phyloP scores from a whole-genome alignment of 1,140 invertebrate genomes.

The Leptopilina clavipes region DNA sequence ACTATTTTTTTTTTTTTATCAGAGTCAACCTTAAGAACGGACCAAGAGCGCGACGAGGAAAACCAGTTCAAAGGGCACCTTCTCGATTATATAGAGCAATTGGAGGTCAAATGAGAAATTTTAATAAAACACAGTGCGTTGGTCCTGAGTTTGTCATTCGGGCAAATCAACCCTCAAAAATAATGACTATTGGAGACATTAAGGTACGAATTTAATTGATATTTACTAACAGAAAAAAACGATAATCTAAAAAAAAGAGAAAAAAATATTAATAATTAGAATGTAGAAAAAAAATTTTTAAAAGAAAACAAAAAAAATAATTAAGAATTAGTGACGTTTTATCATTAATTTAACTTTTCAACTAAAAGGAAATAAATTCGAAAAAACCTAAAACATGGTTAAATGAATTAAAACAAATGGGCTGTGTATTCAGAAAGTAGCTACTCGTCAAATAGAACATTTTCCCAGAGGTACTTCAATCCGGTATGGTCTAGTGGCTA shows the following conservation, averaged over 20 bases:
- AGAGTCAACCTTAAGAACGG: slow-evolving; percentile 67
- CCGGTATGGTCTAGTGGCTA: slow-evolving; percentile 67
- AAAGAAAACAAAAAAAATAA: too few species aligned
- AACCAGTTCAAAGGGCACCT: slow-evolving; percentile 83
- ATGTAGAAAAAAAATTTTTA: too few species aligned
- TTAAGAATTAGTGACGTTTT: too few species aligned
- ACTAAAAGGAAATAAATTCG: too few species aligned
- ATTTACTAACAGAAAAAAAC: too few species aligned
- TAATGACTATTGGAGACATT: slow-evolving; percentile 75
- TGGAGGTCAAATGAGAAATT: slow-evolving; percentile 68
- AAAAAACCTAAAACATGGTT: too few species aligned
- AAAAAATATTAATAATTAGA: too few species aligned
- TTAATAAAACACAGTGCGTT: slow-evolving; percentile 76
- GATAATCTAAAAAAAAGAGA: too few species aligned
- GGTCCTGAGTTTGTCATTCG: slow-evolving; percentile 85
- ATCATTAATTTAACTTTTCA: too few species aligned
- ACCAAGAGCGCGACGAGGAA: slow-evolving; percentile 71
- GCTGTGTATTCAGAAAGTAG: too few species aligned
- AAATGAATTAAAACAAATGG: too few species aligned
- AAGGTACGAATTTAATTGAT: slow-evolving; percentile 62
- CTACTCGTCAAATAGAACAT: too few species aligned
- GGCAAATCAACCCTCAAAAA: slow-evolving; percentile 79
- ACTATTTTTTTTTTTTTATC: slow-evolving; percentile 43
- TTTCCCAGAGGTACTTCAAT: slow-evolving; percentile 48
- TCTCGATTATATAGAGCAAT: slow-evolving; percentile 81